Conservation (phyloP, 2,888 invertebrate genomes). For the Ernsta delagoae region DNA sequence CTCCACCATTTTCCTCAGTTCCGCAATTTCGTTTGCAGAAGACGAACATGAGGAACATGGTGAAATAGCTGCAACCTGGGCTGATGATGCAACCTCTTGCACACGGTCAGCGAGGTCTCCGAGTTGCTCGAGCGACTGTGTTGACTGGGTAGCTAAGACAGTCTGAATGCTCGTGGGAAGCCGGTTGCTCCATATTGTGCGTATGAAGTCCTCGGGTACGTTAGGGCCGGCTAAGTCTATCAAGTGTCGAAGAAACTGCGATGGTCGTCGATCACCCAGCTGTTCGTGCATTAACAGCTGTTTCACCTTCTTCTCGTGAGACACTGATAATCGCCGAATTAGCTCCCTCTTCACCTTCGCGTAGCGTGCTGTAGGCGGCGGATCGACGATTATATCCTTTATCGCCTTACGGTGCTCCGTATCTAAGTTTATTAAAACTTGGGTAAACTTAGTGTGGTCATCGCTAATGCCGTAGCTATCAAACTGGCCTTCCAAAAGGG, state of each 20-base stretch:
- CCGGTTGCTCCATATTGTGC: constrained; percentile 20
- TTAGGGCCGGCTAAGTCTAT: not conserved
- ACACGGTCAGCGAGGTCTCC: constrained; percentile 13
- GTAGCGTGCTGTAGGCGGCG: not conserved
- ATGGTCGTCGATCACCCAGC: constrained; percentile 9
- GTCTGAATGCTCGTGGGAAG: constrained; percentile 23
- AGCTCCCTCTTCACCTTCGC: constrained; percentile 8
- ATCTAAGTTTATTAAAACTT: not conserved
- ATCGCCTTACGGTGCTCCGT: not conserved
- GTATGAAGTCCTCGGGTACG: constrained; percentile 6
- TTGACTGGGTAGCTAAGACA: constrained; percentile 18
- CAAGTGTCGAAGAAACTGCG: constrained; percentile 6
- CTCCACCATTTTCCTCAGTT: constrained; percentile 1
- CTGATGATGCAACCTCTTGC: constrained; percentile 17
- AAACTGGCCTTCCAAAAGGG: constrained; percentile 7
- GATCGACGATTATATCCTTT: constrained; percentile 5
- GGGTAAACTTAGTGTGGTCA: not conserved
- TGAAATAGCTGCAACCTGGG: not conserved
- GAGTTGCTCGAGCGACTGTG: constrained; percentile 13
- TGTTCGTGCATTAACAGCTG: constrained; percentile 17
- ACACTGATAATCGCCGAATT: not conserved
- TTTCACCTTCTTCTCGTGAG: constrained; percentile 4
- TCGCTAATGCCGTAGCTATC: not conserved
- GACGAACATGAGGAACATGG: not conserved
- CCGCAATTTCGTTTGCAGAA: constrained; percentile 3